Evolutionary conservation across 2,797 vertebrate species (phyloP).

Genomic region (Neoniphon sammara): DNA sequence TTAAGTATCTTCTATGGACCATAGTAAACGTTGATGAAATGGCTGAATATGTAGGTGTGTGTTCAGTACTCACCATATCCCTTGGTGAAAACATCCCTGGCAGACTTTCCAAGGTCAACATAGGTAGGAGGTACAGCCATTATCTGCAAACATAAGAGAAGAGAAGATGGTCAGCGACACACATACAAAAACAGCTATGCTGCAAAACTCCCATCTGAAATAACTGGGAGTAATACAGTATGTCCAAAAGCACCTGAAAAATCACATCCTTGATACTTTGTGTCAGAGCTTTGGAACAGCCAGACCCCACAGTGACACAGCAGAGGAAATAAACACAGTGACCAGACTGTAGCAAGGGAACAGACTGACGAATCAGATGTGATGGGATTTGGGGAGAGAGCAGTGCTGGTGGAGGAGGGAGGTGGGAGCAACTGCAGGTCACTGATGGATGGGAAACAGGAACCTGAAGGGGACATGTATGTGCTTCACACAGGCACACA

Average conservation of each 20-base stretch:
- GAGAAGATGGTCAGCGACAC: not conserved
- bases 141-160: slow-evolving; percentile 76
- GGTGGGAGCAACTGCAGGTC: slow-evolving; percentile 19
- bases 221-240: not conserved
- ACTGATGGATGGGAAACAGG: slow-evolving; percentile 24
- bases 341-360: not conserved
- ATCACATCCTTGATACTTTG: not conserved
- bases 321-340: slow-evolving; percentile 18
- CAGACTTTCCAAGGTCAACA: slow-evolving; percentile 93
- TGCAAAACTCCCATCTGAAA: not conserved
- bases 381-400: slow-evolving; percentile 17
- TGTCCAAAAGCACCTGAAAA: not conserved
- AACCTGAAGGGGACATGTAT: slow-evolving; percentile 18
- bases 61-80: slow-evolving; percentile 90
- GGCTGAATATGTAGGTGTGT: not conserved
- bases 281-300: slow-evolving; percentile 12
- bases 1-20: too few species aligned
- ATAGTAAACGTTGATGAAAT: not conserved
- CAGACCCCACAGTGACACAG: slow-evolving; percentile 6
- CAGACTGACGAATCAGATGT: slow-evolving; percentile 30
- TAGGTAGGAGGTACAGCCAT: slow-evolving; percentile 97
- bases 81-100: slow-evolving; percentile 96
- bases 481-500: slow-evolving; percentile 6
- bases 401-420: slow-evolving; percentile 4
- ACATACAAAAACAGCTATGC: not conserved